phyloP scores from a whole-genome alignment of 2,888 invertebrate species.

The Hydrotaea diabolus region DNA sequence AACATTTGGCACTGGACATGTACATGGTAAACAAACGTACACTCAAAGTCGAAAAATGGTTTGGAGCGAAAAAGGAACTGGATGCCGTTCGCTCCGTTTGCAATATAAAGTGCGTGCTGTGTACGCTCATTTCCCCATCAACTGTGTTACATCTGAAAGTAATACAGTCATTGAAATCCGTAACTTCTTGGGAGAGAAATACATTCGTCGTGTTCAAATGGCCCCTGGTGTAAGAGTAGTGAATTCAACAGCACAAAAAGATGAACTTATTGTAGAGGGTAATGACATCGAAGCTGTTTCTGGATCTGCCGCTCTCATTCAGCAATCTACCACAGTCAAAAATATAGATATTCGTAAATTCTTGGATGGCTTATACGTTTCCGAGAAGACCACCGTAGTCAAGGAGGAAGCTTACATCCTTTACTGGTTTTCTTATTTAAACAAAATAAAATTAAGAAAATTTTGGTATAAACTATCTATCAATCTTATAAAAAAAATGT shows the following conservation, averaged over 20 bases:
- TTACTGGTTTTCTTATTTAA: constrained; percentile 70
- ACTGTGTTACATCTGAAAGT: constrained; percentile 95
- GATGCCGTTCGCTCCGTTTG: constrained; percentile 99
- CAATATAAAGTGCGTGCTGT: constrained; percentile 99
- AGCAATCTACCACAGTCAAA: constrained; percentile 99
- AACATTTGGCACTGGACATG: constrained; percentile 97
- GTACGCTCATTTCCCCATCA: constrained; percentile 99
- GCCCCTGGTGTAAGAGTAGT: constrained; percentile 95
- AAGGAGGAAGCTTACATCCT: constrained; percentile 83
- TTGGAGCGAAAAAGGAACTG: constrained; percentile 98
- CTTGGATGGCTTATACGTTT: constrained; percentile 99
- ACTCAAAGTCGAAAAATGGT: constrained; percentile 98
- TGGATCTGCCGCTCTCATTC: constrained; percentile 98
- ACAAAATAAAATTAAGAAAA: constrained; percentile 43
- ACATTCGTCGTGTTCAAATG: constrained; percentile 97
- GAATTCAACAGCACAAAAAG: constrained; percentile 97
- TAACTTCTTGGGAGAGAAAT: constrained; percentile 99
- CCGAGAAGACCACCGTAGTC: constrained; percentile 97
- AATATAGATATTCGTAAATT: constrained; percentile 99
- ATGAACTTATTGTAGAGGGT: constrained; percentile 98
- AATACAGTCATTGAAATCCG: constrained; percentile 96
- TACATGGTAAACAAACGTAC: constrained; percentile 88
- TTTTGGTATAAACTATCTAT: too few relatives aligned
- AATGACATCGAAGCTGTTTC: constrained; percentile 98
- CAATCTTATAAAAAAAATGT: too few relatives aligned